Base-by-base conservation (phyloP, 2,113 vertebrate genomes). In the Melospiza melodia region DNA sequence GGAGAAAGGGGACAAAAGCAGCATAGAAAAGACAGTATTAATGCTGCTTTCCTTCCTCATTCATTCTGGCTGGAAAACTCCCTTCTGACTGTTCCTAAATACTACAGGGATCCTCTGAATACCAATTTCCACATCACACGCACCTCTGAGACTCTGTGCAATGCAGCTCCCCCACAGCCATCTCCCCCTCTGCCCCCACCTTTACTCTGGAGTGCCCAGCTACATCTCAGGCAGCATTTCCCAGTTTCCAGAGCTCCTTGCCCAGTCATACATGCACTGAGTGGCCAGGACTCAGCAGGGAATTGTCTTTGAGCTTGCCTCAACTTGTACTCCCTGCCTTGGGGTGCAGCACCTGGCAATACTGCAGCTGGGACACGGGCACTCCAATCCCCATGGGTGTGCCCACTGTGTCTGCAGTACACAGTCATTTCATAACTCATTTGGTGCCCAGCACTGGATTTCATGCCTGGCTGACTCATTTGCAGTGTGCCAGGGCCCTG, bases 81-180 rank as follows among this genome's bases (percentile, higher is more conserved):
- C 62, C 62, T 78, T 46, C 79, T 79, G 66, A 44, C 27, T 13
- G 8, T 35, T 73, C 51, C 41, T 41, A 43, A 73, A 73, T 33
- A 57, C 57, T 66, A 9, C 3, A 2, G n/a, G 37, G 24, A 63
- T 67, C 23, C 49, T 61, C 74, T 82, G 65, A 43, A 24, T 33
- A 51, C 21, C 7, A 3, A 10, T 81, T 61, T 24, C 46, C 51
- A 54, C 48, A 67, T 23, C 62, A 46, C 1, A 1, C 1, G 0
- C 43, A 54, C 33, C 51, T 48, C 65, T 52, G 54, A 87, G 54
- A 35, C 61, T 69, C 55, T 0, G 0, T 30, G 30, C 61, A 69
- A 10, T 6, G 43, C 55, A 44, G 46, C 11, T 58, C 8, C 43
- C 48, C 22, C 0, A 0, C n/a, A 76, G 21, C 7, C 0, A 0